These are phyloP conservation scores for Onchidella celtica DNA, from an alignment of 2,888 invertebrate genomes.

Conservation along the genomic window DNA sequence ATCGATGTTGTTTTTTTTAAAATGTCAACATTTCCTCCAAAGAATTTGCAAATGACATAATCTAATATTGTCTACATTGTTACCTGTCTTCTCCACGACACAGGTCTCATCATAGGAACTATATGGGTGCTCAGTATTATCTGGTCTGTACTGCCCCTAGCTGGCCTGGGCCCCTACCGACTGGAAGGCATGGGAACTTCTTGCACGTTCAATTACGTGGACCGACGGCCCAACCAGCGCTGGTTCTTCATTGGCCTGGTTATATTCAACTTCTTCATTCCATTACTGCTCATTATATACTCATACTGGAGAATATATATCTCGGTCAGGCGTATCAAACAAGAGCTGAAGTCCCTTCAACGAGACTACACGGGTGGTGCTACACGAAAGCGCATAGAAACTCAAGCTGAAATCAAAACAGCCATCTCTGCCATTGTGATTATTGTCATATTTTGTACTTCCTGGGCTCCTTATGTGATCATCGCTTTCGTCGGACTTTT, in stretches of 20 bases:
- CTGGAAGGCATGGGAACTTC: conserved; percentile 58
- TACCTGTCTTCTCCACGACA: not conserved
- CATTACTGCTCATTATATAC: conserved; percentile 51
- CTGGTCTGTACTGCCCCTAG: conserved; percentile 54
- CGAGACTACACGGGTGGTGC: not conserved
- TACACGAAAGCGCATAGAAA: not conserved
- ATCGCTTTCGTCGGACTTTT: conserved; percentile 89
- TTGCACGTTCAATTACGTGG: conserved; percentile 59
- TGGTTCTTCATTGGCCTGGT: conserved; percentile 52
- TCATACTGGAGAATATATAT: conserved; percentile 53
- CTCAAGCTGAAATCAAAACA: conserved; percentile 37
- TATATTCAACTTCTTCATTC: conserved; percentile 53
- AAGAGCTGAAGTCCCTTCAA: conserved; percentile 31
- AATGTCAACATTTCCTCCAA: too few species aligned
- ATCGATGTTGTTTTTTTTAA: too few species aligned
- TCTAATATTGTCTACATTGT: too few species aligned
- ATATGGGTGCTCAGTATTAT: conserved; percentile 52
- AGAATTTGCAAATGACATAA: too few species aligned
- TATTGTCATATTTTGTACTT: conserved; percentile 86
- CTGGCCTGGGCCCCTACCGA: conserved; percentile 52
- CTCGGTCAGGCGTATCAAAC: conserved; percentile 47
- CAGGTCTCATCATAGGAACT: conserved; percentile 37
- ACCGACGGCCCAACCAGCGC: conserved; percentile 30
- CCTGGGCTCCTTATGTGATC: conserved; percentile 91
- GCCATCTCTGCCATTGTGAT: conserved; percentile 51